Conservation (phyloP, 2,797 vertebrate species). For the Chromobotia macracanthus region DNA sequence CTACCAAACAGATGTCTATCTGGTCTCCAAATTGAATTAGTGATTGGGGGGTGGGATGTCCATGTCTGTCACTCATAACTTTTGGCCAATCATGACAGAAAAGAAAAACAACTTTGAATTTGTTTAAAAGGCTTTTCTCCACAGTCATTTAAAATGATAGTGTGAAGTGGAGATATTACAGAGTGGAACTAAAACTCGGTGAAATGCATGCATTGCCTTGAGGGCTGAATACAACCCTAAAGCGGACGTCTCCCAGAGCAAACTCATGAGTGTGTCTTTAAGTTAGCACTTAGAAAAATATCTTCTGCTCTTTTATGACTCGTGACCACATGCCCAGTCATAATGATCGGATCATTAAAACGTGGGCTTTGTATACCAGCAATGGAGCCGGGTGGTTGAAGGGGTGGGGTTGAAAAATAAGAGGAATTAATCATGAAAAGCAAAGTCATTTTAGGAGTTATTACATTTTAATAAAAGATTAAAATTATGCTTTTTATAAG, state of each 20-base stretch:
- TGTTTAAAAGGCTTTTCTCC: conserved; percentile 21
- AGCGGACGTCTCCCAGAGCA: conserved; percentile 19
- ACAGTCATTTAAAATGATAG: conserved; percentile 30
- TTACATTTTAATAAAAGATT: not conserved
- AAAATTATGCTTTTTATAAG: not conserved
- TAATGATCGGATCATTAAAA: conserved; percentile 2
- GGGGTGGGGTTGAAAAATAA: no score
- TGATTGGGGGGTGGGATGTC: conserved; percentile 9
- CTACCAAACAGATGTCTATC: conserved; percentile 54
- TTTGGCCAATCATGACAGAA: conserved; percentile 26
- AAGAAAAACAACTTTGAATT: conserved; percentile 25
- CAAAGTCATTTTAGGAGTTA: no score
- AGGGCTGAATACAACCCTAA: conserved; percentile 63
- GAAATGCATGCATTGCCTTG: conserved; percentile 63
- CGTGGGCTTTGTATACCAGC: not conserved
- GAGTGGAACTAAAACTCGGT: conserved; percentile 58
- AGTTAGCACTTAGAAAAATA: conserved; percentile 61
- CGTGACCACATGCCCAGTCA: conserved; percentile 51
- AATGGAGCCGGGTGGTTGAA: not conserved
- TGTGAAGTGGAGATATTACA: conserved; percentile 33
- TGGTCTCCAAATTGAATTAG: conserved; percentile 47
- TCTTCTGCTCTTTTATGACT: conserved; percentile 53
- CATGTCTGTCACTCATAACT: conserved; percentile 41
- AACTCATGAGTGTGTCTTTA: conserved; percentile 35
- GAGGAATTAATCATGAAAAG: no score